Percentiles rank a stretch among this genome's conserved stretches.
These are phyloP conservation scores for Danio kyathit DNA, from an alignment of 2,797 vertebrate species.

Conservation along the genomic window DNA sequence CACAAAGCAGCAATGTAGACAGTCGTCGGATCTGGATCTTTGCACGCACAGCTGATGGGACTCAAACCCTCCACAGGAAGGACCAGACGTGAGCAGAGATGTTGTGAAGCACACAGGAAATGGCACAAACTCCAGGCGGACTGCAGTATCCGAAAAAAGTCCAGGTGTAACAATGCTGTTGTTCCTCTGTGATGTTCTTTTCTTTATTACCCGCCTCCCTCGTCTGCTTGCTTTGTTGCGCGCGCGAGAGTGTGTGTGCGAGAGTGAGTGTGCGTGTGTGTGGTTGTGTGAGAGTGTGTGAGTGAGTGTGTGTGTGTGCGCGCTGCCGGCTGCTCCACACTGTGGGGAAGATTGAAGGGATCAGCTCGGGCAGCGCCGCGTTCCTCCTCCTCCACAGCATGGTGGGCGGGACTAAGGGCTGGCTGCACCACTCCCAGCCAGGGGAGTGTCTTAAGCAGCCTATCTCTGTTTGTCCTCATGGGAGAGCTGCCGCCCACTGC, in stretches of 20 bases:
- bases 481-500: constrained; percentile 41
- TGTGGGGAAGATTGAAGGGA: constrained; percentile 88
- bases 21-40: constrained; percentile 49
- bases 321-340: constrained; percentile 86
- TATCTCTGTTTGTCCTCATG: constrained; percentile 56
- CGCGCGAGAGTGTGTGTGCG: constrained; percentile 52
- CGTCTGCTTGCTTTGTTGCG: constrained; percentile 27
- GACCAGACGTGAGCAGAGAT: not conserved
- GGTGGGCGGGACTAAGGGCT: constrained; percentile 54
- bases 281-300: constrained; percentile 48
- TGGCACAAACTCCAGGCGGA: constrained; percentile 37
- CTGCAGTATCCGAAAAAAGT: constrained; percentile 46
- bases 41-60: constrained; percentile 45
- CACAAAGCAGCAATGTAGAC: constrained; percentile 63
- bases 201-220: constrained; percentile 28
- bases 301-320: constrained; percentile 41
- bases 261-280: constrained; percentile 48
- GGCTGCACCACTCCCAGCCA: constrained; percentile 53
- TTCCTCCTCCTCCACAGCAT: constrained; percentile 80
- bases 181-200: constrained; percentile 45
- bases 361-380: constrained; percentile 87
- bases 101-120: constrained; percentile 37
- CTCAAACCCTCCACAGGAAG: constrained; percentile 25
- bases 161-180: constrained; percentile 13
- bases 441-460: constrained; percentile 60